phyloP scores from a whole-genome alignment of 2,888 invertebrate genomes.

The Boloria euphrosyne region DNA sequence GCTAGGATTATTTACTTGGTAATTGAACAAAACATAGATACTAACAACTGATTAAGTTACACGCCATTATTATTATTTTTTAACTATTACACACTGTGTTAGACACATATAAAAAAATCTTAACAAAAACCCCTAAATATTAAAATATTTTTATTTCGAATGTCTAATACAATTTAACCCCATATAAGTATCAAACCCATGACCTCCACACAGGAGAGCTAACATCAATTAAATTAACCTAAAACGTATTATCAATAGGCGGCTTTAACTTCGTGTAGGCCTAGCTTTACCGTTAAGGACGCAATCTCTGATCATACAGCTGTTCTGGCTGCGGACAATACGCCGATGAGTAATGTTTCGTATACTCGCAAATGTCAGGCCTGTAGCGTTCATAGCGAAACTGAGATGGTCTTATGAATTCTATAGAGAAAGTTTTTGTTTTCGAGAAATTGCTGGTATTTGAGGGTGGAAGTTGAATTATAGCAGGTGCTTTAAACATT shows the following conservation, averaged over 20 bases:
- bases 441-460: too few relatives aligned
- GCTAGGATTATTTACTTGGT: too few relatives aligned
- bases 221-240: constrained; percentile 6
- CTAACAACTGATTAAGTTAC: too few relatives aligned
- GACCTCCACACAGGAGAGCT: background rate
- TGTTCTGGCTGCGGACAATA: constrained; percentile 63
- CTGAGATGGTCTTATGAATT: background rate
- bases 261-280: constrained; percentile 61
- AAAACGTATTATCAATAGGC: constrained; percentile 35
- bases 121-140: too few relatives aligned
- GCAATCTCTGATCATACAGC: constrained; percentile 73
- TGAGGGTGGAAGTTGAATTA: too few relatives aligned
- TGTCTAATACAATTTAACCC: too few relatives aligned
- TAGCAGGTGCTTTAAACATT: too few relatives aligned
- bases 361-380: constrained; percentile 68
- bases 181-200: background rate
- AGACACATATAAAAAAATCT: too few relatives aligned
- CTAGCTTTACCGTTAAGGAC: constrained; percentile 71
- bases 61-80: too few relatives aligned
- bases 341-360: constrained; percentile 67
- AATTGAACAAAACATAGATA: too few relatives aligned
- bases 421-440: background rate
- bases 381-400: constrained; percentile 26
- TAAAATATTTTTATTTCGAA: too few relatives aligned
- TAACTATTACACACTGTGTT: too few relatives aligned